Base-by-base conservation (phyloP, 2,797 vertebrate species). In the Gallinago solitaria region DNA sequence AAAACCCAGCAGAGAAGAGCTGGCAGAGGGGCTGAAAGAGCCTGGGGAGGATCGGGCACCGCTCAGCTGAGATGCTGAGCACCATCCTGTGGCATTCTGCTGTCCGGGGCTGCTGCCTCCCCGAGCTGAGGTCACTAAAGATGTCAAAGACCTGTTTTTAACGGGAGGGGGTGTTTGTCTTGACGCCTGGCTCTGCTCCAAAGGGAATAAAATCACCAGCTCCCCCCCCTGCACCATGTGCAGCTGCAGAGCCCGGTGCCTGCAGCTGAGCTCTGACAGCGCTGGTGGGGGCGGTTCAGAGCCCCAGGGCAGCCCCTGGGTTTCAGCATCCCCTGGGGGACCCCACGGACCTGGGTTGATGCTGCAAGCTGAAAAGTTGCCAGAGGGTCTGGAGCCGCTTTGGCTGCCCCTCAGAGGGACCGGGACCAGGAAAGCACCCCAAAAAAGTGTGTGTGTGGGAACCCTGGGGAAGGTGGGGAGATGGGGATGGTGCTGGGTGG, bases 131-230 rank as follows among this genome's bases (percentile, higher is more conserved):
- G 69, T 88, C 83, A 88, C 67, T 69, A 80, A 57, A 83, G 95
- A 77, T 90, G 89, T 71, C 94, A 54, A 87, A 91, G 85, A 69
- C 39, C 35, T 65, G 94, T 75, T 94, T 89, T 88, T 65, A 63
- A 91, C 69, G 63, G 76, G 61, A 61, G 37, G 54, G 43, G 68
- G 61, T 80, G 87, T 65, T 92, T 0, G 0, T 54, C 51, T 83
- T 9, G 0, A 64, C 3, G 17, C 21, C 85, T 95, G 90, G 75
- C 89, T 87, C 64, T 0, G 3, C 57, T 78, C 91, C 84, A 89
- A 85, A 48, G 68, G 60, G 85, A 93, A 47, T 68, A 91, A 93
- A 91, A 70, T 32, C 83, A 65, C 76, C 20, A 53, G 6, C 27
- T 88, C 69, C 69, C 48, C 41, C 0, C 11, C 51, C 48, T 63